phyloP scores from a whole-genome alignment of 2,797 vertebrate species.

The Melanotaenia pygmaea region DNA sequence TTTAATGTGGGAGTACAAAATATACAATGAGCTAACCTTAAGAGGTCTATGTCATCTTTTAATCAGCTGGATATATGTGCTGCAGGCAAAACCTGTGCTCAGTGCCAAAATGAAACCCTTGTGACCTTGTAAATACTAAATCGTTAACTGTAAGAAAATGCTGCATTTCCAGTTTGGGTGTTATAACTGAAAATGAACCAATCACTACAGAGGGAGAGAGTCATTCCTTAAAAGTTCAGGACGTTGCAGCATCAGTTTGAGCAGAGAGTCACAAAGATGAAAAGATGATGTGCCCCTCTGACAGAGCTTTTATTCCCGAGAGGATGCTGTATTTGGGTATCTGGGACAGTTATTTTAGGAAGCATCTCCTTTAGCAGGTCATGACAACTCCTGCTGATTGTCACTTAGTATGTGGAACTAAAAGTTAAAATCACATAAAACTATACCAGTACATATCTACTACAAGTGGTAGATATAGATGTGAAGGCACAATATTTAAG shows the following conservation, averaged over 20 bases:
- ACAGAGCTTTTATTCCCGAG: slow-evolving; percentile 54
- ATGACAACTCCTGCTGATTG: slow-evolving; percentile 60
- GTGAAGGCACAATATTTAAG: slow-evolving; percentile 23
- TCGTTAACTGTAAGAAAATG: slow-evolving; percentile 24
- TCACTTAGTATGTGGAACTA: slow-evolving; percentile 38
- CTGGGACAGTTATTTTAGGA: slow-evolving; percentile 77
- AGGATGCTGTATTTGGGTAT: slow-evolving; percentile 66
- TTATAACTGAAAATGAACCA: slow-evolving; percentile 23
- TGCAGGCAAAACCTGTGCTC: slow-evolving; percentile 51
- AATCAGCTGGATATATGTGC: slow-evolving; percentile 61
- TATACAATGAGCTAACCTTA: slow-evolving; percentile 71
- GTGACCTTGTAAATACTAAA: slow-evolving; percentile 44
- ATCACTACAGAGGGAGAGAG: slow-evolving; percentile 11
- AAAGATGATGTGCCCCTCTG: slow-evolving; percentile 45
- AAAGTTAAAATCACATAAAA: slow-evolving; percentile 1
- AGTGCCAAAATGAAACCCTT: slow-evolving; percentile 47
- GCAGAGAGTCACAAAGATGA: slow-evolving; percentile 11
- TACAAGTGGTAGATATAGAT: slow-evolving; percentile 3
- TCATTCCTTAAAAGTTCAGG: slow-evolving; percentile 19
- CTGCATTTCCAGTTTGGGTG: slow-evolving; percentile 18
- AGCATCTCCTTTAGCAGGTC: slow-evolving; percentile 64
- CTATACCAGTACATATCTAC: not conserved
- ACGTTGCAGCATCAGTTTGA: slow-evolving; percentile 14
- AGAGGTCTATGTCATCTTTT: slow-evolving; percentile 58
- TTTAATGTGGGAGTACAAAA: slow-evolving; percentile 69